Evolutionary conservation across 2,797 vertebrate genomes (phyloP).

Genomic region (Gadopsis bispinosus): DNA sequence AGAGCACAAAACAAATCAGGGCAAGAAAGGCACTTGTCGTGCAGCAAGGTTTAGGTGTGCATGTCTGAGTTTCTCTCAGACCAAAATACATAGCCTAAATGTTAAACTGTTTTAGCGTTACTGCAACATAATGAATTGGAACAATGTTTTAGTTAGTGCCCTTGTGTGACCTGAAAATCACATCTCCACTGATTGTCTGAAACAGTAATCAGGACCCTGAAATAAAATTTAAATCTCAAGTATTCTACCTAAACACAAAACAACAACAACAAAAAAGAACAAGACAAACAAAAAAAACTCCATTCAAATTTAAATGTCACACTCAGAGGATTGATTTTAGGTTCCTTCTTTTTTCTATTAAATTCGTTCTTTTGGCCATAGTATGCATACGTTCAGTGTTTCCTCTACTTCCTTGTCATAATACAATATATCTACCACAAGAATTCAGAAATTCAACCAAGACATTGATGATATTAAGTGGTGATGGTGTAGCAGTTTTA

Average conservation of each 20-base stretch:
- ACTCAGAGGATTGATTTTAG: not conserved
- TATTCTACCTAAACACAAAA: not conserved
- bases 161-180: conserved; percentile 9
- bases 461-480: not conserved
- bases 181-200: not conserved
- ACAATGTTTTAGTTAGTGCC: not conserved
- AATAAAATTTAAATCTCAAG: not conserved
- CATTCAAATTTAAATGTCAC: not conserved
- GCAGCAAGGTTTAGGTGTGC: conserved; percentile 16
- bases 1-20: conserved; percentile 55
- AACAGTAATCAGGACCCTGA: not conserved
- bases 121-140: not conserved
- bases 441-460: not conserved
- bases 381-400: not conserved
- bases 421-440: not conserved
- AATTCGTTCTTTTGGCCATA: not conserved
- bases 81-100: not conserved
- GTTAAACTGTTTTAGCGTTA: not conserved
- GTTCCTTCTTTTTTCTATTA: not conserved
- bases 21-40: conserved; percentile 39
- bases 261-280: not conserved
- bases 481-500: conserved; percentile 1
- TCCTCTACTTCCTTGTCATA: not conserved
- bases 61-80: conserved; percentile 1
- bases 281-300: not conserved